phyloP scores from a whole-genome alignment of 2,797 vertebrate species.

The Mico argentatus region DNA sequence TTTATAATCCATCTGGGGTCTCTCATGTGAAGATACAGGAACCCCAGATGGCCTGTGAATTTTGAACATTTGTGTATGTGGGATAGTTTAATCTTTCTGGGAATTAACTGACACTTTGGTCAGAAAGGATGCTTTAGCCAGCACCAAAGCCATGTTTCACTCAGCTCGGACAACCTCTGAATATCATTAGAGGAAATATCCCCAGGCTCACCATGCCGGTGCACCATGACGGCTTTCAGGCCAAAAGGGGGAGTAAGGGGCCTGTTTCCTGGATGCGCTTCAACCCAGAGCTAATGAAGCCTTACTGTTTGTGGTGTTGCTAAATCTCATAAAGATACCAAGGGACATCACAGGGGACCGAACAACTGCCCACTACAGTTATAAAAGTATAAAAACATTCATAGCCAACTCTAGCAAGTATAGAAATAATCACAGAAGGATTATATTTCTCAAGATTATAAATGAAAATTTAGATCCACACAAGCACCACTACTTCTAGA shows the following conservation, averaged over 20 bases:
- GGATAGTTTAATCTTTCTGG: constrained; percentile 66
- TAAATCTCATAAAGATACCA: constrained; percentile 12
- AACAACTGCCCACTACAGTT: neutral
- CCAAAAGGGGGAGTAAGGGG: neutral
- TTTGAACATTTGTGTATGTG: constrained; percentile 64
- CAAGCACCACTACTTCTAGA: neutral
- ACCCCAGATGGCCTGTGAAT: constrained; percentile 75
- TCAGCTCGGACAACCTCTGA: neutral
- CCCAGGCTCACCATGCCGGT: neutral
- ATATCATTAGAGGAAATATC: constrained; percentile 35
- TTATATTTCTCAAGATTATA: neutral
- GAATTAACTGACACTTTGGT: constrained; percentile 69
- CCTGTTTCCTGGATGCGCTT: constrained; percentile 23
- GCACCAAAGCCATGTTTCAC: constrained; percentile 40
- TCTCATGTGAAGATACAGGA: constrained; percentile 50
- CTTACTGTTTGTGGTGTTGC: neutral
- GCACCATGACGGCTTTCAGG: neutral
- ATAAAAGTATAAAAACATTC: neutral
- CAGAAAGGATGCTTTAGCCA: constrained; percentile 58
- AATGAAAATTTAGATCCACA: neutral
- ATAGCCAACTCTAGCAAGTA: neutral
- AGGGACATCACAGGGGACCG: neutral
- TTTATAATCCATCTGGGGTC: constrained; percentile 77
- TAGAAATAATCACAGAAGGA: neutral
- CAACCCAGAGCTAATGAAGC: constrained; percentile 48